These are phyloP conservation scores for Cavia aperea DNA, from an alignment of 2,113 vertebrate genomes.

Conservation along the genomic window DNA sequence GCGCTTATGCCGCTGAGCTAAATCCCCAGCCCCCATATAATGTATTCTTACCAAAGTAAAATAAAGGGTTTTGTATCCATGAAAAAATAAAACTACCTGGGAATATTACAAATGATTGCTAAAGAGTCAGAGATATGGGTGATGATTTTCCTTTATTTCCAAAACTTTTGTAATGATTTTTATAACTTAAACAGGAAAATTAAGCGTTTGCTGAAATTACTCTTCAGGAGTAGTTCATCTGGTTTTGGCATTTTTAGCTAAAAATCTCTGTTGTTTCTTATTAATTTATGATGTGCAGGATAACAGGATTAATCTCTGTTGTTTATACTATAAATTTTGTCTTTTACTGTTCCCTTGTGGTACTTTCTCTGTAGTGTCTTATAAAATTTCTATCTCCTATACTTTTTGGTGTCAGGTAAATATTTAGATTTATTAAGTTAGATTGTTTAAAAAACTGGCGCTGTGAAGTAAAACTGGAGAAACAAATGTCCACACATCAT, in stretches of 20 bases:
- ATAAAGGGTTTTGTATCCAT: neutral
- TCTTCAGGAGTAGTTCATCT: neutral
- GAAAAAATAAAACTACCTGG: neutral
- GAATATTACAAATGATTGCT: neutral
- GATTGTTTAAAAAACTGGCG: neutral
- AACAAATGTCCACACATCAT: neutral
- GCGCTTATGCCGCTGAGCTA: no score
- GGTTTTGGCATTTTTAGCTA: neutral
- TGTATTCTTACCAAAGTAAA: neutral
- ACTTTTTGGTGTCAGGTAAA: neutral
- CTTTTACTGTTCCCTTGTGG: neutral
- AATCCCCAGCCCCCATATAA: neutral
- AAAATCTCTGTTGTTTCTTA: neutral
- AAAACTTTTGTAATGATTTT: neutral
- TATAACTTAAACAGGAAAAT: neutral
- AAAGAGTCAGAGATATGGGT: neutral
- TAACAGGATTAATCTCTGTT: neutral
- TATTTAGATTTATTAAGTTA: neutral
- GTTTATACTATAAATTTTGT: neutral
- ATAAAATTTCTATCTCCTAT: neutral
- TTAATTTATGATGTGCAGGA: neutral
- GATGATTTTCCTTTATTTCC: conserved; percentile 34
- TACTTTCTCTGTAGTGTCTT: neutral
- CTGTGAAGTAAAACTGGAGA: neutral
- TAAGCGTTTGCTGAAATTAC: neutral